phyloP scores from a whole-genome alignment of 2,888 invertebrate species.

The Lycaena phlaeas region DNA sequence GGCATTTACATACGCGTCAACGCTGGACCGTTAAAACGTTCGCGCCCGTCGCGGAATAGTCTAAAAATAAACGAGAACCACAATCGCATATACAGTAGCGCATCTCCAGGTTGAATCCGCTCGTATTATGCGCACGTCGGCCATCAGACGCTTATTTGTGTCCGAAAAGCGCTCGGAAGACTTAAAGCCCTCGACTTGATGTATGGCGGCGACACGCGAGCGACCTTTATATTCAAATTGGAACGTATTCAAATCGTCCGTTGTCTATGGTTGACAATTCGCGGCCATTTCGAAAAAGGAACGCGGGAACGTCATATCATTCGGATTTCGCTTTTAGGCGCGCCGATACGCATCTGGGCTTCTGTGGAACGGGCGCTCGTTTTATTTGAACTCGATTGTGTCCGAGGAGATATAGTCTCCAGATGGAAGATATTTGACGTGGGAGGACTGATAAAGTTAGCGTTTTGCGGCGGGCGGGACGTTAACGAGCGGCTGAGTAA shows the following conservation, averaged over 20 bases:
- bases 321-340: conserved; percentile 53
- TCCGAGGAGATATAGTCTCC: conserved; percentile 51
- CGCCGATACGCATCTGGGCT: conserved; percentile 65
- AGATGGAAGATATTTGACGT: conserved; percentile 68
- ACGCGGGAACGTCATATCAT: conserved; percentile 62
- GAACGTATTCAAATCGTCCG: conserved; percentile 59
- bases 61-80: conserved; percentile 32
- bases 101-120: conserved; percentile 28
- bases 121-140: conserved; percentile 52
- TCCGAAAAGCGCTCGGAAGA: conserved; percentile 67
- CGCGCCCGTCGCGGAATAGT: conserved; percentile 37
- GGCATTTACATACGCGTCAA: conserved; percentile 39
- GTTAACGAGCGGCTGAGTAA: conserved; percentile 69
- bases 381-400: conserved; percentile 61
- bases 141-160: conserved; percentile 67
- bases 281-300: conserved; percentile 64
- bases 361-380: conserved; percentile 43
- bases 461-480: conserved; percentile 55
- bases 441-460: conserved; percentile 64
- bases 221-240: conserved; percentile 71
- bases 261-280: conserved; percentile 68
- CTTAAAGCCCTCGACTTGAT: conserved; percentile 64
- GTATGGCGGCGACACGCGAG: conserved; percentile 62
- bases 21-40: conserved; percentile 37
- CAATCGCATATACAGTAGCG: conserved; percentile 24